Evolutionary conservation across 2,888 invertebrate genomes (phyloP).

Genomic region (Pyrgus malvae): DNA sequence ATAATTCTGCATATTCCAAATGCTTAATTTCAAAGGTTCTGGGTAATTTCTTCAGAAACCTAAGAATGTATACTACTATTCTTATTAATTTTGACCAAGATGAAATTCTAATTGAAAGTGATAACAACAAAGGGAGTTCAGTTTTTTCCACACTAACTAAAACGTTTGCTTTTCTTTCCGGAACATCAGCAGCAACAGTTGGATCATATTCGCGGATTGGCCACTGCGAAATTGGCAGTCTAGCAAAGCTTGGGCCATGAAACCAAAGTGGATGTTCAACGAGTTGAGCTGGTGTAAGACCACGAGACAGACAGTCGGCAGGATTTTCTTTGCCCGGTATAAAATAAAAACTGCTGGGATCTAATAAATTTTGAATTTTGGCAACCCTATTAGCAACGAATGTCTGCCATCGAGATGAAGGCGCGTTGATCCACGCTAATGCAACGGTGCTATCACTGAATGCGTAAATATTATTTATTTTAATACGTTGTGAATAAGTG

Average conservation of each 20-base stretch:
- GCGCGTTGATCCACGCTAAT: background rate
- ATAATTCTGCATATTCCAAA: conserved; percentile 5
- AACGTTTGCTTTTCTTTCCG: background rate
- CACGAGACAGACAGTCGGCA: conserved; percentile 16
- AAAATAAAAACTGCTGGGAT: conserved; percentile 7
- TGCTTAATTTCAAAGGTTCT: background rate
- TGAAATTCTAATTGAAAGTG: background rate
- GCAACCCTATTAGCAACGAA: conserved; percentile 1
- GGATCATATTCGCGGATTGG: background rate
- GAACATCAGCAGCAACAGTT: background rate
- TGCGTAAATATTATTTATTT: background rate
- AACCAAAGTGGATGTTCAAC: conserved; percentile 20
- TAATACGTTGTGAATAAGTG: background rate
- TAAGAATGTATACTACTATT: conserved; percentile 1
- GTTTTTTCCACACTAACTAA: background rate
- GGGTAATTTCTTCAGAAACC: conserved; percentile 4
- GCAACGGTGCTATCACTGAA: background rate
- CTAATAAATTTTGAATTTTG: background rate
- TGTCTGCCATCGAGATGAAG: background rate
- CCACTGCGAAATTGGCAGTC: background rate
- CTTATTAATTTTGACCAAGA: conserved; percentile 10
- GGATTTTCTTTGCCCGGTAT: conserved; percentile 17
- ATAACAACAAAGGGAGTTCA: background rate
- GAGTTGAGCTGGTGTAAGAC: conserved; percentile 13
- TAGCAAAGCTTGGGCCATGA: conserved; percentile 7